Percentiles rank a stretch among this genome's conserved stretches.
phyloP scores from a whole-genome alignment of 2,113 vertebrate species.

The Malurus alboscapulatus region DNA sequence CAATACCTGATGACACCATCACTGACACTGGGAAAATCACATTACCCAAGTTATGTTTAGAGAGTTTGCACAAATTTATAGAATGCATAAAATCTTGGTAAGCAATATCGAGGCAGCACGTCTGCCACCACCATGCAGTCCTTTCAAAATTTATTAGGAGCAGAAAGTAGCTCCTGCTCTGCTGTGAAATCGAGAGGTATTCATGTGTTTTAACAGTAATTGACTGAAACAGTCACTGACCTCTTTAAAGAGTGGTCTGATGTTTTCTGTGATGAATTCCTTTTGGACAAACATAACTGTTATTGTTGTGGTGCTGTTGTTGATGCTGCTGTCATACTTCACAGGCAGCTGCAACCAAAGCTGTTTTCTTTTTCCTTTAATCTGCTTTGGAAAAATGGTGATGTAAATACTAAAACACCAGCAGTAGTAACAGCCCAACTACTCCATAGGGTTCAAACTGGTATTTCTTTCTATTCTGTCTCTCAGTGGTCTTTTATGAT shows the following conservation, averaged over 20 bases:
- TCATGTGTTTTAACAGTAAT: neutral
- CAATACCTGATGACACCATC: neutral
- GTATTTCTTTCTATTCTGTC: neutral
- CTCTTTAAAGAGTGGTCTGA: neutral
- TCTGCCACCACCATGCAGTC: accelerated
- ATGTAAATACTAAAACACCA: neutral
- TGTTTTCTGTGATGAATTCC: neutral
- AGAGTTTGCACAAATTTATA: neutral
- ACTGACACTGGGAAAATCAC: neutral
- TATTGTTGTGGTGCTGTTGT: neutral
- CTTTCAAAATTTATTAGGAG: neutral
- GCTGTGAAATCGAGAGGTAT: neutral
- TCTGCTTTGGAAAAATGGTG: neutral
- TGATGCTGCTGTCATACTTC: neutral
- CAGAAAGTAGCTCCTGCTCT: neutral
- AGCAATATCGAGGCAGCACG: neutral
- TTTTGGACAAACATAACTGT: neutral
- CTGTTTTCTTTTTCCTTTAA: neutral
- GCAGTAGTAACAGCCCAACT: neutral
- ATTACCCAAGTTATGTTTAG: neutral
- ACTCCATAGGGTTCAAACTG: neutral
- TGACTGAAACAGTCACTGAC: neutral
- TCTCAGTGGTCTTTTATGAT: neutral
- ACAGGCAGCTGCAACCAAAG: neutral
- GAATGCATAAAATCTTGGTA: neutral